Evolutionary conservation across 2,113 vertebrate species (phyloP).

Genomic region (Lamprotornis superbus): DNA sequence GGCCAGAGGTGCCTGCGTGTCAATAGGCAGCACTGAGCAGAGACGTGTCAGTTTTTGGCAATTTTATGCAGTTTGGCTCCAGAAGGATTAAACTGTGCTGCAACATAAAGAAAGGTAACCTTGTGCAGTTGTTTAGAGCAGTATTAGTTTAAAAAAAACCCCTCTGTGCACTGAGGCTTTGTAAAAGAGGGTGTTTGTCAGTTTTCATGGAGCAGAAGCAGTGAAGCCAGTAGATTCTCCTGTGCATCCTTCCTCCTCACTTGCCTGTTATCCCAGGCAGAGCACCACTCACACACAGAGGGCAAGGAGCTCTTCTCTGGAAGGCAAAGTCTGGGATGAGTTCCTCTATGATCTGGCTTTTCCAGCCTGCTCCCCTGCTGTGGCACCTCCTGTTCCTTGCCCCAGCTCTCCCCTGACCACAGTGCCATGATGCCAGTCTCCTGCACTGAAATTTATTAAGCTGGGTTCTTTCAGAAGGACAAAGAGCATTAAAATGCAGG

Average conservation of each 20-base stretch:
- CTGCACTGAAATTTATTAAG: background rate
- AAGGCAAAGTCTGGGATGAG: background rate
- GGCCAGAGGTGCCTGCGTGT: background rate
- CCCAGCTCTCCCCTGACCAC: background rate
- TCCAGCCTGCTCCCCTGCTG: background rate
- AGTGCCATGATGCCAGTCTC: background rate
- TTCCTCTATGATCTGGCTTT: background rate
- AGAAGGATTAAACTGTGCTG: background rate
- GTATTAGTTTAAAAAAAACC: background rate
- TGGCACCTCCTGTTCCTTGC: background rate
- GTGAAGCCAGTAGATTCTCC: background rate
- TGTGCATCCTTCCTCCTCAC: background rate
- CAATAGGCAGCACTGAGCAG: fast-evolving
- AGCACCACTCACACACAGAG: background rate
- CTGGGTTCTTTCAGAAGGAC: background rate
- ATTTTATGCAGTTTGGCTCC: background rate
- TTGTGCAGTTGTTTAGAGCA: background rate
- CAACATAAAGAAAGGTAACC: background rate
- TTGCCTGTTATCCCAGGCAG: background rate
- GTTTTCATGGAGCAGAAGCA: background rate
- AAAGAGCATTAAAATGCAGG: background rate
- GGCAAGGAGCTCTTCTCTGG: background rate
- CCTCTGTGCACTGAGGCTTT: background rate
- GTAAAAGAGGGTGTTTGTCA: background rate
- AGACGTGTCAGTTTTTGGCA: background rate